phyloP scores from a whole-genome alignment of 2,113 vertebrate genomes.

The Rhineura floridana region DNA sequence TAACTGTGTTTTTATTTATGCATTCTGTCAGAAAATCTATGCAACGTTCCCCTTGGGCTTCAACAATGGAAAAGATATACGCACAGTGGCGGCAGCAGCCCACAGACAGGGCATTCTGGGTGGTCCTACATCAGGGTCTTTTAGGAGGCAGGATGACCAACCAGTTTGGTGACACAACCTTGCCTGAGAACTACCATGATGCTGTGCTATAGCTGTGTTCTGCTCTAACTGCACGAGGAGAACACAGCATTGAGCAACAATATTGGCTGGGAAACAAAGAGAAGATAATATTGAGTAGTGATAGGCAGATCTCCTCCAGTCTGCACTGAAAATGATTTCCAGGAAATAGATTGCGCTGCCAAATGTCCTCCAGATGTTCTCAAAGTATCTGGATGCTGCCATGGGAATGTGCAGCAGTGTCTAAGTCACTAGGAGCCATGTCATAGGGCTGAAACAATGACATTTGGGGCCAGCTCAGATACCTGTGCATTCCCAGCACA shows the following conservation, averaged over 20 bases:
- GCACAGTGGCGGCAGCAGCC: neutral
- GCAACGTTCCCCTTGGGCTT: neutral
- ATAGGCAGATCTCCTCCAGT: neutral
- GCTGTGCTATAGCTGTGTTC: neutral
- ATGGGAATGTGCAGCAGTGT: neutral
- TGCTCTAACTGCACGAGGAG: too few relatives aligned
- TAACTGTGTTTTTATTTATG: neutral
- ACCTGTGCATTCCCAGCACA: neutral
- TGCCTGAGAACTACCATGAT: neutral
- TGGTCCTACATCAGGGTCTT: neutral
- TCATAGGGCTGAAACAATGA: neutral
- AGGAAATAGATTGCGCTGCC: too few relatives aligned
- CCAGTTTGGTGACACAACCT: neutral
- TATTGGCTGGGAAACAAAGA: neutral
- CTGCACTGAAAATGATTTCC: neutral
- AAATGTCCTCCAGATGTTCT: neutral
- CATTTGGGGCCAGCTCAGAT: neutral
- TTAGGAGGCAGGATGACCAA: neutral
- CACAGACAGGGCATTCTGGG: neutral
- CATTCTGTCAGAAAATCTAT: neutral
- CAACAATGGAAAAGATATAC: neutral
- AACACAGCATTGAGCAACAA: neutral
- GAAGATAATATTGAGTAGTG: neutral
- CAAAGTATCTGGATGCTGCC: neutral
- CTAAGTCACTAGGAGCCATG: neutral